These are phyloP conservation scores for Onchidella celtica DNA, from an alignment of 2,888 invertebrate species.

Conservation along the genomic window DNA sequence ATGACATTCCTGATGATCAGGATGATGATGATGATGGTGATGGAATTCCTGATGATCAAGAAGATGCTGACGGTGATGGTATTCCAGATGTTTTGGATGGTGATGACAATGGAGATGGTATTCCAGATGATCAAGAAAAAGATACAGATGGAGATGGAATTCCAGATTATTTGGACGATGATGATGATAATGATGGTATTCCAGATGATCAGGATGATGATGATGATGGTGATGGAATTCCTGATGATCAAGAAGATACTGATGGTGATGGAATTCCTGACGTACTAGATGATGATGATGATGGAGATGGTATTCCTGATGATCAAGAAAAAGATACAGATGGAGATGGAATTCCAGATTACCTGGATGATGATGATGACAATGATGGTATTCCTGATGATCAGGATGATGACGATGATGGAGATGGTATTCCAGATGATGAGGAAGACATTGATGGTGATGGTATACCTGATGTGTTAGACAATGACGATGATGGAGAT, in stretches of 20 bases:
- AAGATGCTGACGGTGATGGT: conserved; percentile 71
- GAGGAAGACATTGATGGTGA: conserved; percentile 62
- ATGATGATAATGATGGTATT: conserved; percentile 74
- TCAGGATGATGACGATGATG: conserved; percentile 69
- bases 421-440: conserved; percentile 74
- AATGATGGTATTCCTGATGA: conserved; percentile 68
- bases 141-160: conserved; percentile 73
- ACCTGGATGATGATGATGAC: conserved; percentile 58
- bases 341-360: conserved; percentile 75
- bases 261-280: conserved; percentile 63
- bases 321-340: conserved; percentile 65
- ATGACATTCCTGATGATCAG: conserved; percentile 61
- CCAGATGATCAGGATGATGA: conserved; percentile 71
- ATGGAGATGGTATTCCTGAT: conserved; percentile 72
- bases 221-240: conserved; percentile 55
- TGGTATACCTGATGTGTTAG: conserved; percentile 62
- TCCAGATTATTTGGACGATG: conserved; percentile 63
- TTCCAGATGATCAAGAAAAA: conserved; percentile 66
- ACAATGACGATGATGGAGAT: conserved; percentile 60
- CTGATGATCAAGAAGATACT: conserved; percentile 62
- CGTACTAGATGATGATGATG: conserved; percentile 62
- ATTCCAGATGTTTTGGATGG: conserved; percentile 62
- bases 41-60: conserved; percentile 66
- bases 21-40: conserved; percentile 70
- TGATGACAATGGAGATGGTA: conserved; percentile 65